Percentiles rank a stretch among this genome's conserved stretches.
These are phyloP conservation scores for Brachyhypopomus gauderio DNA, from an alignment of 2,113 vertebrate species.

Conservation along the genomic window DNA sequence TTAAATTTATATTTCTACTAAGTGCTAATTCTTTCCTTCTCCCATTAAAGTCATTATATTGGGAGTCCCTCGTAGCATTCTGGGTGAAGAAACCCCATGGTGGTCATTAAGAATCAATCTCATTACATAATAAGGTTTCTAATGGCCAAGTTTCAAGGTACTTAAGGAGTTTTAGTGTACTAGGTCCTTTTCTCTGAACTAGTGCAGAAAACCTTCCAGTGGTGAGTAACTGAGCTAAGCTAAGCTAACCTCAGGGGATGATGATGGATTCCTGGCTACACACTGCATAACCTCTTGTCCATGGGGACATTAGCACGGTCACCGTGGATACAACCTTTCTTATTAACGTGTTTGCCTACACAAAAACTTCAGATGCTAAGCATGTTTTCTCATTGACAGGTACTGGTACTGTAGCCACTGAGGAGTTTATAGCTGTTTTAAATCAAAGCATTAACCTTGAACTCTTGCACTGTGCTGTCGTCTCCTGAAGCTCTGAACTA, in stretches of 20 bases:
- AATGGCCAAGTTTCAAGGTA: neutral
- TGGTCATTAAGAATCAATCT: neutral
- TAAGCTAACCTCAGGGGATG: neutral
- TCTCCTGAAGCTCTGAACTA: neutral
- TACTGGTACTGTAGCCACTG: neutral
- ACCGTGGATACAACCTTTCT: constrained; percentile 3
- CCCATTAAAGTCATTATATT: neutral
- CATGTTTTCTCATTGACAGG: neutral
- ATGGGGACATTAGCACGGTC: neutral
- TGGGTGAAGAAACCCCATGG: no score
- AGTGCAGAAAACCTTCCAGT: neutral
- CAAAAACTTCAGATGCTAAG: neutral
- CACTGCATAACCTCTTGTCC: neutral
- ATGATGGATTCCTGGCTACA: neutral
- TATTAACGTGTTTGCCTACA: neutral
- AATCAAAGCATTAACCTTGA: neutral
- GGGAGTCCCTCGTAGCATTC: neutral
- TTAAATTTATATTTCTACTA: no score
- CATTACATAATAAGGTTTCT: constrained; percentile 10
- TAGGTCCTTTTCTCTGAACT: neutral
- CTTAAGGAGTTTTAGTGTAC: neutral
- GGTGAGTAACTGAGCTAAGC: neutral
- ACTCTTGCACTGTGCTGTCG: neutral
- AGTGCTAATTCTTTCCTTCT: no score
- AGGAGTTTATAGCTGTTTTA: neutral